These are phyloP conservation scores for Zapus hudsonius DNA, from an alignment of 2,113 vertebrate species.

Conservation along the genomic window DNA sequence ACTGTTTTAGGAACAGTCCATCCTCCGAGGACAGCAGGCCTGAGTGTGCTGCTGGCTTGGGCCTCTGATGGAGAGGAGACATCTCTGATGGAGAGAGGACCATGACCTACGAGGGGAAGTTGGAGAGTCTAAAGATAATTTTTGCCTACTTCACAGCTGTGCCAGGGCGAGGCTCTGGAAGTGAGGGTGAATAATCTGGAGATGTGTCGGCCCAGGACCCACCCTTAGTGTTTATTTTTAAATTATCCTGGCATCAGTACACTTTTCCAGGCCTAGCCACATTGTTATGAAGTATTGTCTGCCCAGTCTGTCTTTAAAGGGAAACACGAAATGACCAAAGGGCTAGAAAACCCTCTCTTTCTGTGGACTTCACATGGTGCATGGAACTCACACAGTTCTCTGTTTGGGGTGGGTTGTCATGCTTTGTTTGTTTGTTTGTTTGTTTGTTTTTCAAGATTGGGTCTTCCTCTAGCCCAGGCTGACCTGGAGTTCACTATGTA, in stretches of 20 bases:
- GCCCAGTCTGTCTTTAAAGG: not conserved
- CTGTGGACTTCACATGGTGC: not conserved
- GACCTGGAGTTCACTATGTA: too few species aligned
- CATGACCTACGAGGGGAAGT: not conserved
- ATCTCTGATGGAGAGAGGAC: not conserved
- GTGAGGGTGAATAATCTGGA: not conserved
- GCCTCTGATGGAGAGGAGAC: not conserved
- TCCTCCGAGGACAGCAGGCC: not conserved
- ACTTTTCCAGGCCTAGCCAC: slow-evolving; percentile 8
- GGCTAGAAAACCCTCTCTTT: not conserved
- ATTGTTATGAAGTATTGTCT: not conserved
- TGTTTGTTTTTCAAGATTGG: too few species aligned
- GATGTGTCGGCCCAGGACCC: not conserved
- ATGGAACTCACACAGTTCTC: not conserved
- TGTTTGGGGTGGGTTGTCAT: not conserved
- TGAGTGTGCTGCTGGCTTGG: not conserved
- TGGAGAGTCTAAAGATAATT: slow-evolving; percentile 28
- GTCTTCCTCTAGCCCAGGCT: too few species aligned
- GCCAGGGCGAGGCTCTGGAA: slow-evolving; percentile 27
- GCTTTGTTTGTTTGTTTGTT: too few species aligned
- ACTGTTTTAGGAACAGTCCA: not conserved
- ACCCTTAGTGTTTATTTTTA: not conserved
- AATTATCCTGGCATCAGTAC: not conserved
- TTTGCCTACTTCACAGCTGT: slow-evolving; percentile 31
- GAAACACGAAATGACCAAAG: not conserved